Percentiles rank a stretch among this genome's conserved stretches.
Conservation (phyloP, 2,888 invertebrate genomes). For the Dioctria linearis region DNA sequence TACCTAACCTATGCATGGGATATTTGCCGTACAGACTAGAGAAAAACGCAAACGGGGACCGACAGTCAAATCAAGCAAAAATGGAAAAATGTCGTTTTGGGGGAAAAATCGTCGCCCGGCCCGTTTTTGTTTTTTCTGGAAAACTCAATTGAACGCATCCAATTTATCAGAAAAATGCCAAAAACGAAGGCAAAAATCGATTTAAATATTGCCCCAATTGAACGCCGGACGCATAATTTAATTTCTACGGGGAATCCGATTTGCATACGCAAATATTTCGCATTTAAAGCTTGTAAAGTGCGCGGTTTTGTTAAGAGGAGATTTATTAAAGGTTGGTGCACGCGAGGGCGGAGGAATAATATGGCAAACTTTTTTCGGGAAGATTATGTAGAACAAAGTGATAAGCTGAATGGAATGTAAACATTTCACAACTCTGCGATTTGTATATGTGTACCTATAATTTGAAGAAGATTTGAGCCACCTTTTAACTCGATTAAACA, state of each 20-base stretch:
- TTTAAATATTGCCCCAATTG: constrained; percentile 34
- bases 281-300: constrained; percentile 19
- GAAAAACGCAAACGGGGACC: constrained; percentile 27
- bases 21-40: constrained; percentile 5
- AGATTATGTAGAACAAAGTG: not conserved
- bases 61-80: constrained; percentile 36
- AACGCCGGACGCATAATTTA: constrained; percentile 44
- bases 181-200: constrained; percentile 29
- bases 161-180: constrained; percentile 42
- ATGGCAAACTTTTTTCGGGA: not conserved
- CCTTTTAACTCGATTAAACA: constrained; percentile 42
- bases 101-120: not conserved
- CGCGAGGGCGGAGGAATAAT: not conserved
- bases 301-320: not conserved
- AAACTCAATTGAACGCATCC: constrained; percentile 48
- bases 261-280: constrained; percentile 51
- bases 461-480: constrained; percentile 9
- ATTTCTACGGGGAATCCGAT: constrained; percentile 32
- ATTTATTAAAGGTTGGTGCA: constrained; percentile 11
- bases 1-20: not conserved
- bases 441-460: not conserved
- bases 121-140: not conserved
- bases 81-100: constrained; percentile 36
- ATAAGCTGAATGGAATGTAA: not conserved
- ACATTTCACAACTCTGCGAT: not conserved